Conservation (phyloP, 2,113 vertebrate species). For the Eretmochelys imbricata region DNA sequence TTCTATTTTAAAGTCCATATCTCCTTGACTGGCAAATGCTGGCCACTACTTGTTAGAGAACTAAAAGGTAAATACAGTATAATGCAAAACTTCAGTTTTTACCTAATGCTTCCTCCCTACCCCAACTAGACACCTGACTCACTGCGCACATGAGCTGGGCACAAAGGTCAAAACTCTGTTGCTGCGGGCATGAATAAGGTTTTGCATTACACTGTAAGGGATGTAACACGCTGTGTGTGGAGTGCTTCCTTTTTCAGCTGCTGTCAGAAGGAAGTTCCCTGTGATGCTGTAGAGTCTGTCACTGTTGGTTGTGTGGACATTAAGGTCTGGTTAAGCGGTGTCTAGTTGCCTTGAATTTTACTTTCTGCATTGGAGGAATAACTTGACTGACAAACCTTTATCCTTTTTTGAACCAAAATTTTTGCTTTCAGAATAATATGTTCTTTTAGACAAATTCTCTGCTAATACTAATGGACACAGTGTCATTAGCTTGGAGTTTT, state of each 20-base stretch:
- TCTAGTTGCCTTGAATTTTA: not conserved
- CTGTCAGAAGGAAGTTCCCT: not conserved
- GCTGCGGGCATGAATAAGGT: not conserved
- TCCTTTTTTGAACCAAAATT: fast-evolving
- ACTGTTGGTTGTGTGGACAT: not conserved
- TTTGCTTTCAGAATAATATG: not conserved
- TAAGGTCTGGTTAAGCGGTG: not conserved
- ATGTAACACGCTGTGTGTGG: not conserved
- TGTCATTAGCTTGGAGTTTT: not conserved
- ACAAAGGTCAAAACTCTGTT: not conserved
- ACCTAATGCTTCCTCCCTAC: not conserved
- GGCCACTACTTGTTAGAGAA: not conserved
- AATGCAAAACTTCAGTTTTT: not conserved
- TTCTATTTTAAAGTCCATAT: not conserved
- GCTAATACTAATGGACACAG: not conserved
- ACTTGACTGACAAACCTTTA: not conserved
- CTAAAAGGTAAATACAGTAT: not conserved
- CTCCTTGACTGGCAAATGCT: not conserved
- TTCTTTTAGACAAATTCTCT: not conserved
- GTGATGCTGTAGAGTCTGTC: fast-evolving
- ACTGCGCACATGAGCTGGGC: not conserved
- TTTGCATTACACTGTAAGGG: not conserved
- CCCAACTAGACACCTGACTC: not conserved
- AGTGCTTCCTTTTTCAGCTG: not conserved
- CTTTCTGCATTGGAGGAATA: not conserved